phyloP scores from a whole-genome alignment of 2,888 invertebrate species.

The Orthosia incerta region DNA sequence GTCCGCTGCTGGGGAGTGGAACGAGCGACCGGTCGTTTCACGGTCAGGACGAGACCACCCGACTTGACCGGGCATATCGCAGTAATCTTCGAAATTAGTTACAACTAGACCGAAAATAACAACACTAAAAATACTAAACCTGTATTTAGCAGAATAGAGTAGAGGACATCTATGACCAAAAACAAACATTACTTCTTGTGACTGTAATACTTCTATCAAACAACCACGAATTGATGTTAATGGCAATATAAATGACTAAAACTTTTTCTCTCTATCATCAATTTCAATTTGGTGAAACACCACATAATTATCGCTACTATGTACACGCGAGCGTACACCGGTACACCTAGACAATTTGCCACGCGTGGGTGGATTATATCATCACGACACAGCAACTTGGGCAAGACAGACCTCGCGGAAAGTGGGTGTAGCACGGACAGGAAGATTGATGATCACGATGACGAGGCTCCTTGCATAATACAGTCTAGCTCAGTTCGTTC shows the following conservation, averaged over 20 bases:
- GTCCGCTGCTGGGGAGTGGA: conserved; percentile 48
- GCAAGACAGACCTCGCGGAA: conserved; percentile 19
- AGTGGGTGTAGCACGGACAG: conserved; percentile 22
- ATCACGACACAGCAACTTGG: conserved; percentile 28
- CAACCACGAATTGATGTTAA: conserved; percentile 34
- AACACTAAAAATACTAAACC: not conserved
- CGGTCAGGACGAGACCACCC: conserved; percentile 26
- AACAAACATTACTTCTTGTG: conserved; percentile 12
- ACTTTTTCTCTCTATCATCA: conserved; percentile 47
- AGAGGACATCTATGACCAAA: conserved; percentile 11
- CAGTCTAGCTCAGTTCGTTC: not conserved
- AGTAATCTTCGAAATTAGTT: not conserved
- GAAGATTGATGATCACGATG: conserved; percentile 42
- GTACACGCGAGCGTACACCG: conserved; percentile 31
- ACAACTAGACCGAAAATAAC: not conserved
- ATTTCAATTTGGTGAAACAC: conserved; percentile 57
- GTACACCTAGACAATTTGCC: conserved; percentile 28
- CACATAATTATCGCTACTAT: conserved; percentile 39
- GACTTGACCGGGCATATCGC: not conserved
- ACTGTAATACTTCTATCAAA: conserved; percentile 35
- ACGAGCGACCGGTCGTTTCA: conserved; percentile 50
- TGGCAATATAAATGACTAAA: conserved; percentile 36
- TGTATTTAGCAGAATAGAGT: not conserved
- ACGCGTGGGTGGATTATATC: conserved; percentile 41
- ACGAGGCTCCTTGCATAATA: conserved; percentile 26